A percentile compares a stretch with the other conserved stretches of the same genome.
Evolutionary conservation across 2,113 vertebrate species (phyloP).

Genomic region (Anser cygnoides): DNA sequence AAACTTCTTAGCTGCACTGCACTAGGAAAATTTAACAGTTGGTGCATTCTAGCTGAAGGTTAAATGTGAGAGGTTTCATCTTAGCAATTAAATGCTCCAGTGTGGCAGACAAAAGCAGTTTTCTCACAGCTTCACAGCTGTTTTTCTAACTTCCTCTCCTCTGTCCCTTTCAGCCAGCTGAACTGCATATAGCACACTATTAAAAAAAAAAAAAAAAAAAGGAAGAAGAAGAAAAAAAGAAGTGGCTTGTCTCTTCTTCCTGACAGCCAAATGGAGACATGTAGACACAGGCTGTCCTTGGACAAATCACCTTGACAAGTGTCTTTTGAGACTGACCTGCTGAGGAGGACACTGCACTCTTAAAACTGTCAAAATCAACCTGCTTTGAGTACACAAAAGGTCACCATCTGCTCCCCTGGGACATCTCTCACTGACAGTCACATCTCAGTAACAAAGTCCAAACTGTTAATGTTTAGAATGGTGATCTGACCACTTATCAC

Average conservation of each 20-base stretch:
- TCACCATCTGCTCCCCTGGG: slow-evolving; percentile 4
- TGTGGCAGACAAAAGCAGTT: neutral
- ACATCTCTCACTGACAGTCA: neutral
- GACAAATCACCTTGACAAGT: neutral
- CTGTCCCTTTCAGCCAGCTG: neutral
- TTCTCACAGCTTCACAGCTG: neutral
- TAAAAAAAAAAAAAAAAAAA: neutral
- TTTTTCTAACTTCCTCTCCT: neutral
- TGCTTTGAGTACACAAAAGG: neutral
- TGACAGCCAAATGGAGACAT: neutral
- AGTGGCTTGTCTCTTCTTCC: neutral
- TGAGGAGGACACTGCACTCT: neutral
- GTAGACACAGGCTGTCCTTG: neutral
- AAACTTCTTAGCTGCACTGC: neutral
- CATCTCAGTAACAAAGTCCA: neutral
- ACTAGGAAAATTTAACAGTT: neutral
- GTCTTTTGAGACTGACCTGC: neutral
- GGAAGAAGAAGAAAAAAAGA: too few relatives aligned
- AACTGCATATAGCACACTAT: neutral
- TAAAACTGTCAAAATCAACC: neutral
- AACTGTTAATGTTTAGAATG: neutral
- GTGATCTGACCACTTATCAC: neutral
- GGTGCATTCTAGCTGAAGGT: neutral
- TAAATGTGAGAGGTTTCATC: neutral
- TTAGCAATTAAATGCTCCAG: neutral